phyloP scores from a whole-genome alignment of 2,113 vertebrate genomes.

The Damaliscus lunatus region DNA sequence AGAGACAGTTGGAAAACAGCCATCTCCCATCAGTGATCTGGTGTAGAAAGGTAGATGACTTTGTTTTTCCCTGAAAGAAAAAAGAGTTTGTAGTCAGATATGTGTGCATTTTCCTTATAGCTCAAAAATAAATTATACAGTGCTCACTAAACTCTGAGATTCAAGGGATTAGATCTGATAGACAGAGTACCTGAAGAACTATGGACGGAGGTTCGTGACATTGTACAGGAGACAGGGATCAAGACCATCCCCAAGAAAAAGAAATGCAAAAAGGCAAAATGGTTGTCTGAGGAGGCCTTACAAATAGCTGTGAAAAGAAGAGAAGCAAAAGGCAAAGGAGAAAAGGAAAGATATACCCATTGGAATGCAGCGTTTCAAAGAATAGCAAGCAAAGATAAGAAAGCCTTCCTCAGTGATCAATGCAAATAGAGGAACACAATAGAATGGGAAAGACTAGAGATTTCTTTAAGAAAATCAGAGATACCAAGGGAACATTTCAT shows the following conservation, averaged over 20 bases:
- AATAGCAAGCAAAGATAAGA: neutral
- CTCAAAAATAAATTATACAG: slow-evolving; percentile 20
- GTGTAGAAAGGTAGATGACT: neutral
- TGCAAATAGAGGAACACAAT: neutral
- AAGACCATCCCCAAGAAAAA: neutral
- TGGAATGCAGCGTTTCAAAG: neutral
- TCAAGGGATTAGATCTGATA: neutral
- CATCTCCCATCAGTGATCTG: neutral
- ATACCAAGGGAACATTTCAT: neutral
- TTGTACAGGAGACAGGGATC: neutral
- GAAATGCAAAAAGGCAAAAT: neutral
- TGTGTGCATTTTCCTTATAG: neutral
- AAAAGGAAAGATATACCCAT: neutral
- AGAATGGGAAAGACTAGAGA: neutral
- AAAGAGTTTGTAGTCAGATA: slow-evolving; percentile 42
- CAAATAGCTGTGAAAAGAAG: neutral
- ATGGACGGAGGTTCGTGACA: neutral
- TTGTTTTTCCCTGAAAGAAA: slow-evolving; percentile 42
- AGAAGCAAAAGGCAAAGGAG: neutral
- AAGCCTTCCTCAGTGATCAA: neutral
- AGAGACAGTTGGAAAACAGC: neutral
- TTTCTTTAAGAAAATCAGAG: neutral
- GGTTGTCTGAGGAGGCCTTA: neutral
- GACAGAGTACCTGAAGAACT: neutral
- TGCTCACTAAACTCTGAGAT: slow-evolving; percentile 18